These are phyloP conservation scores for Takifugu rubripes DNA, from an alignment of 2,797 vertebrate species.

Conservation along the genomic window DNA sequence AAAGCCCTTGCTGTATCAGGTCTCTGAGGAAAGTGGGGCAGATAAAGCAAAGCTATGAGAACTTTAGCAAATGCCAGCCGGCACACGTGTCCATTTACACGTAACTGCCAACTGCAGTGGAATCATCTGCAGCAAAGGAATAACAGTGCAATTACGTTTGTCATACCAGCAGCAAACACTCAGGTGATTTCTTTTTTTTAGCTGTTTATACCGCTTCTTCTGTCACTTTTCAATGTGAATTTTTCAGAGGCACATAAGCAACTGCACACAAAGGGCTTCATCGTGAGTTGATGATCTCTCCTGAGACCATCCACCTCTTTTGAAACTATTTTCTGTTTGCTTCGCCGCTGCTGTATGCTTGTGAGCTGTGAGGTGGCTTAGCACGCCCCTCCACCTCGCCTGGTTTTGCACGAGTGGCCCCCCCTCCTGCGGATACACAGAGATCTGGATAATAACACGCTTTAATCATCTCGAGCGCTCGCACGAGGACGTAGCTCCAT, in stretches of 20 bases:
- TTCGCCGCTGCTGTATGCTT: slow-evolving; percentile 36
- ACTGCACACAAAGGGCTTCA: slow-evolving; percentile 48
- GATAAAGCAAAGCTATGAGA: slow-evolving; percentile 16
- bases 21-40: slow-evolving; percentile 33
- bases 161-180: slow-evolving; percentile 13
- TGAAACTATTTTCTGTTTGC: slow-evolving; percentile 60
- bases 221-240: slow-evolving; percentile 37
- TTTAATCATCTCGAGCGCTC: slow-evolving; percentile 74
- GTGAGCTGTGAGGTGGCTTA: slow-evolving; percentile 44
- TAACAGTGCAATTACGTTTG: slow-evolving; percentile 15
- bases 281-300: slow-evolving; percentile 65
- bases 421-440: slow-evolving; percentile 34
- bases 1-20: slow-evolving; percentile 38
- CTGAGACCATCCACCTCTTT: slow-evolving; percentile 50
- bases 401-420: slow-evolving; percentile 45
- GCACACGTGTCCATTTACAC: slow-evolving; percentile 19
- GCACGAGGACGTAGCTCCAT: slow-evolving; percentile 66
- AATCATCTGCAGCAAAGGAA: slow-evolving; percentile 3
- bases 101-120: slow-evolving; percentile 15
- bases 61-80: slow-evolving; percentile 28
- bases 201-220: slow-evolving; percentile 27
- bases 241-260: slow-evolving; percentile 45
- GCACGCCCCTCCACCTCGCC: slow-evolving; percentile 33
- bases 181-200: slow-evolving; percentile 14
- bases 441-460: slow-evolving; percentile 60